phyloP scores from a whole-genome alignment of 2,888 invertebrate genomes.

The Ophraella communa region DNA sequence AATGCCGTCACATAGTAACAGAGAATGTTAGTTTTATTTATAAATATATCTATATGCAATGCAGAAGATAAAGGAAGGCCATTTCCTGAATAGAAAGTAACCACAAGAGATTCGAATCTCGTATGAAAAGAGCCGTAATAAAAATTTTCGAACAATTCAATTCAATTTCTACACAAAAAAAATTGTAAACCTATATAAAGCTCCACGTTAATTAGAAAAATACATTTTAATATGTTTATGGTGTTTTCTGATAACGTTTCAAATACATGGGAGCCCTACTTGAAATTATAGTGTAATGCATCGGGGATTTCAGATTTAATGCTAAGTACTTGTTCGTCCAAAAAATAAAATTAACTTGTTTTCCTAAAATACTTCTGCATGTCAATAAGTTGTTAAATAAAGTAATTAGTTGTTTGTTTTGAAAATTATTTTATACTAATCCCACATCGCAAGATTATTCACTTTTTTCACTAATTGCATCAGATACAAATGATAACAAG shows the following conservation, averaged over 20 bases:
- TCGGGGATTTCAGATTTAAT: neutral
- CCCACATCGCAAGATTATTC: too few relatives aligned
- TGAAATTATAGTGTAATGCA: neutral
- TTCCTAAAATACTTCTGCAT: neutral
- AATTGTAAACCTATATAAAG: neutral
- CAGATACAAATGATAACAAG: too few relatives aligned
- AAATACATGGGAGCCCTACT: neutral
- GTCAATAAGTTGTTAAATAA: neutral
- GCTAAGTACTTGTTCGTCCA: neutral
- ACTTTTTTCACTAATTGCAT: too few relatives aligned
- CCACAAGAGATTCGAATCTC: slow-evolving; percentile 15
- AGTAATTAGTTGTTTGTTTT: neutral
- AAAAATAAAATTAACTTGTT: neutral
- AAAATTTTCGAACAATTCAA: slow-evolving; percentile 5
- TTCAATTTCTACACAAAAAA: neutral
- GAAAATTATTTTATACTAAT: neutral
- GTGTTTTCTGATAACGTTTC: neutral
- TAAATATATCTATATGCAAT: slow-evolving; percentile 40
- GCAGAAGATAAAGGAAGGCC: slow-evolving; percentile 44
- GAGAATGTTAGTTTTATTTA: slow-evolving; percentile 25
- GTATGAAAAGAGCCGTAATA: slow-evolving; percentile 12
- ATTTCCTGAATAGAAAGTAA: slow-evolving; percentile 51
- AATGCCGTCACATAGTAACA: slow-evolving; percentile 24
- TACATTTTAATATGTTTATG: neutral
- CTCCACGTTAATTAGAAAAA: too few relatives aligned